Conservation (phyloP, 2,113 vertebrate species). For the Pelodiscus sinensis region DNA sequence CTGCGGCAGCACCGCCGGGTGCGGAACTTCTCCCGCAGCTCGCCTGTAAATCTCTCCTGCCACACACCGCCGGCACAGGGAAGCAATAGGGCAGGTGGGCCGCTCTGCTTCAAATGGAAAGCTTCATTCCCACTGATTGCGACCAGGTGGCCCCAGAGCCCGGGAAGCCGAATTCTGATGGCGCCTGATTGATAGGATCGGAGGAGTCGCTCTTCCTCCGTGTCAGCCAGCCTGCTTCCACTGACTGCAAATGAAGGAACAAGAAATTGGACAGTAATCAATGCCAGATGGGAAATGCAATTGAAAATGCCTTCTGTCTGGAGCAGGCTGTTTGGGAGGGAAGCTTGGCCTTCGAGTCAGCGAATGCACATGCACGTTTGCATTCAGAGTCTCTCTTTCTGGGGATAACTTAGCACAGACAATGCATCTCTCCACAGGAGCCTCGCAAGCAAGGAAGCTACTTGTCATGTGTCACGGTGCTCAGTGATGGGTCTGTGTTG, state of each 20-base stretch:
- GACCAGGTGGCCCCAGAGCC: background rate
- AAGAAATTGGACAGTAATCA: background rate
- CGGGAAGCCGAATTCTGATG: slow-evolving; percentile 23
- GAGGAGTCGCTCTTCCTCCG: background rate
- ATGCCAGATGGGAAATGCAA: background rate
- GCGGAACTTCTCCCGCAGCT: fast-evolving
- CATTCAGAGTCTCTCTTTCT: background rate
- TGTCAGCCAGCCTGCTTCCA: background rate
- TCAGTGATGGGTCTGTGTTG: background rate
- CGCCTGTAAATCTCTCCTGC: fast-evolving
- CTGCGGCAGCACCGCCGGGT: background rate
- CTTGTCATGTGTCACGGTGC: background rate
- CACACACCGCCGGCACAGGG: fast-evolving
- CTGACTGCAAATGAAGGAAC: slow-evolving; percentile 50
- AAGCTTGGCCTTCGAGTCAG: background rate
- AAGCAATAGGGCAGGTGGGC: background rate
- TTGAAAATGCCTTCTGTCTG: background rate
- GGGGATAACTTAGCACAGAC: background rate
- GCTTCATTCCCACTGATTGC: background rate
- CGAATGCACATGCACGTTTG: fast-evolving
- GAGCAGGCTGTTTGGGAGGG: fast-evolving
- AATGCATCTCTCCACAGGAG: background rate
- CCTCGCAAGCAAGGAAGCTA: background rate
- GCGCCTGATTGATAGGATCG: slow-evolving; percentile 43
- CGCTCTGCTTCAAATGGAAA: background rate